A percentile compares a stretch with the other conserved stretches of the same genome.
These are phyloP conservation scores for Novumbra hubbsi DNA, from an alignment of 2,797 vertebrate species.

Conservation along the genomic window DNA sequence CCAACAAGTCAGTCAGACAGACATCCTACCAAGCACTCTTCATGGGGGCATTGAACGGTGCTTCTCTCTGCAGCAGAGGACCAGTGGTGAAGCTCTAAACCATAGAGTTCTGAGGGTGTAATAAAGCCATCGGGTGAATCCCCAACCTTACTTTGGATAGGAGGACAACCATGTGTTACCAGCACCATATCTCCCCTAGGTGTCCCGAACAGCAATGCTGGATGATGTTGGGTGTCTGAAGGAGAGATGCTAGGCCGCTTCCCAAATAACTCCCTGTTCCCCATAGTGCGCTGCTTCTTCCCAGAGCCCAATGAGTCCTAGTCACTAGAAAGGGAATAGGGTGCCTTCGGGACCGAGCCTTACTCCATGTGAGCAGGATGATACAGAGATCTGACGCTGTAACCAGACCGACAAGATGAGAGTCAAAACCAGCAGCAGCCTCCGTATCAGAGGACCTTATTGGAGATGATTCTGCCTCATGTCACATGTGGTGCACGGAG, in stretches of 20 bases:
- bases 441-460: slow-evolving; percentile 56
- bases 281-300: neutral
- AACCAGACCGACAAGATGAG: slow-evolving; percentile 53
- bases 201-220: neutral
- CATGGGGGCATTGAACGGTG: neutral
- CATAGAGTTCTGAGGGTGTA: slow-evolving; percentile 10
- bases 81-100: slow-evolving; percentile 40
- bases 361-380: slow-evolving; percentile 18
- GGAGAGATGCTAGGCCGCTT: neutral
- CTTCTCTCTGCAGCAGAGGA: neutral
- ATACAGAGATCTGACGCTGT: slow-evolving; percentile 48
- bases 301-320: neutral
- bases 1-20: slow-evolving; percentile 7
- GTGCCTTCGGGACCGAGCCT: slow-evolving; percentile 9
- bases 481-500: slow-evolving; percentile 16
- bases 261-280: neutral
- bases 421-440: slow-evolving; percentile 48
- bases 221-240: neutral
- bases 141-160: neutral
- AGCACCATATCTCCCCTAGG: neutral
- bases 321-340: neutral
- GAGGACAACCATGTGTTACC: neutral
- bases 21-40: slow-evolving; percentile 8
- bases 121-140: slow-evolving; percentile 21
- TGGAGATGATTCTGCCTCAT: slow-evolving; percentile 55